Evolutionary conservation across 2,797 vertebrate species (phyloP).

Genomic region (Sebastes wilsoni): DNA sequence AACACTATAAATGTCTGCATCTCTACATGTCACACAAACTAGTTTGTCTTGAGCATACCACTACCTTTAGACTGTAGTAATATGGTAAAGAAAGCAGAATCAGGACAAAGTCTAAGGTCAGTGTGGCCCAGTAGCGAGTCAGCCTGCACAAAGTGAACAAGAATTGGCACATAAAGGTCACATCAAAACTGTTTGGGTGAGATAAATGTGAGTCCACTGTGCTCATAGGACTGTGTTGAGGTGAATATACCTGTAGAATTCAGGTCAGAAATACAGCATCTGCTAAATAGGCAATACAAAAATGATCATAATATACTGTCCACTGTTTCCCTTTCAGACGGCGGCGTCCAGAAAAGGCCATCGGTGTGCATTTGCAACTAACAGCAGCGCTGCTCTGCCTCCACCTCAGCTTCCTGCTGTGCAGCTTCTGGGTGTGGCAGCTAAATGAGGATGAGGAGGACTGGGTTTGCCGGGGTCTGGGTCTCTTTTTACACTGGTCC

Average conservation of each 20-base stretch:
- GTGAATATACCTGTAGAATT: not conserved
- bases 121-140: not conserved
- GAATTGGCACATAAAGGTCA: not conserved
- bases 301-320: not conserved
- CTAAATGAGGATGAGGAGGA: fast-evolving
- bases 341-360: constrained; percentile 66
- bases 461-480: constrained; percentile 62
- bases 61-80: not conserved
- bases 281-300: not conserved
- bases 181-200: not conserved
- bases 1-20: not conserved
- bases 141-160: not conserved
- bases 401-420: constrained; percentile 77
- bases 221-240: not conserved
- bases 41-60: not conserved
- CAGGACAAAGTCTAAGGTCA: not conserved
- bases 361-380: constrained; percentile 76
- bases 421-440: constrained; percentile 41
- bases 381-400: constrained; percentile 75
- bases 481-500: constrained; percentile 79
- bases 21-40: not conserved
- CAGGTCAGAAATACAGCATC: not conserved
- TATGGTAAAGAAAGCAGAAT: not conserved
- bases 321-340: constrained; percentile 50
- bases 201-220: not conserved